These are phyloP conservation scores for Eolophus roseicapilla DNA, from an alignment of 2,113 vertebrate species.

Conservation along the genomic window DNA sequence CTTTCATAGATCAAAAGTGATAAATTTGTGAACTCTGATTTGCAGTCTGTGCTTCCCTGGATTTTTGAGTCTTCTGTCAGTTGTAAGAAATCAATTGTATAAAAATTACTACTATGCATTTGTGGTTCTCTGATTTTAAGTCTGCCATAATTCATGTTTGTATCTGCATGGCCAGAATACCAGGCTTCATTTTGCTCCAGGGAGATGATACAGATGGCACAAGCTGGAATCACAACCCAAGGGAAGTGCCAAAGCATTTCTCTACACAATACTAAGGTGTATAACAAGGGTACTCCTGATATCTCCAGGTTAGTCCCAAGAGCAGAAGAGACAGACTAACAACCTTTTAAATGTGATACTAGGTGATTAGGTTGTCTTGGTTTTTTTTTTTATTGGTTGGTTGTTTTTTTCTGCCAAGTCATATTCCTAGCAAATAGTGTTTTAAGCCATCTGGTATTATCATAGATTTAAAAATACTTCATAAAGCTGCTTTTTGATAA, in stretches of 20 bases:
- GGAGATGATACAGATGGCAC: background rate
- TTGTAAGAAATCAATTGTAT: background rate
- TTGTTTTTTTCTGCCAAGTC: background rate
- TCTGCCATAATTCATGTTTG: background rate
- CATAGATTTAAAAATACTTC: background rate
- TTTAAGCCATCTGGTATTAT: background rate
- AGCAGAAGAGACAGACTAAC: background rate
- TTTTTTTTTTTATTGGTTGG: no score
- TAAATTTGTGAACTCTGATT: background rate
- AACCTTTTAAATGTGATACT: background rate
- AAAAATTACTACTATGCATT: background rate
- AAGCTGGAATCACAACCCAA: background rate
- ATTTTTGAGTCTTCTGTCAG: background rate
- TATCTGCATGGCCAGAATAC: background rate
- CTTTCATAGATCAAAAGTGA: background rate
- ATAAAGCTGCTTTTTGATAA: background rate
- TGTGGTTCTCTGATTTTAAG: background rate
- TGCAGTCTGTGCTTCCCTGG: background rate
- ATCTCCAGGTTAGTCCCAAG: background rate
- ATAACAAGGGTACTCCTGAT: background rate
- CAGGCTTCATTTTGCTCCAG: background rate
- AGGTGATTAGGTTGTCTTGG: background rate
- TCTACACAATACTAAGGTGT: accelerated
- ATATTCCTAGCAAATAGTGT: background rate
- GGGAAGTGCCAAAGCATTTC: background rate